Conservation (phyloP, 2,888 invertebrate genomes). For the Coleophora deauratella region DNA sequence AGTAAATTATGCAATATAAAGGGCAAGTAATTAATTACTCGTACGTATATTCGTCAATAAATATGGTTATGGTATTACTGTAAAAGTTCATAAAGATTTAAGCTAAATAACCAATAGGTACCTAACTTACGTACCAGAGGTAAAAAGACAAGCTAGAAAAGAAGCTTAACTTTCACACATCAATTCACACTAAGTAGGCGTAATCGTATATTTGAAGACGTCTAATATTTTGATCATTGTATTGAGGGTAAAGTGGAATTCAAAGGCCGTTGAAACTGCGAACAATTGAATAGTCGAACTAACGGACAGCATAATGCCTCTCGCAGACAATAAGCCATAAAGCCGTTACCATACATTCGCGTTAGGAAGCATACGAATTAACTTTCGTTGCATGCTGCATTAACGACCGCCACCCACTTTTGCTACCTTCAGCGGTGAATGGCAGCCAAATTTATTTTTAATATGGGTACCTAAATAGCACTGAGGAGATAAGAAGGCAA, state of each 20-base stretch:
- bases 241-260: constrained; percentile 22
- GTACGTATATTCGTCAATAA: too few relatives aligned
- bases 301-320: constrained; percentile 30
- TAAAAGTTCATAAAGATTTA: too few relatives aligned
- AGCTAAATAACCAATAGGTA: too few relatives aligned
- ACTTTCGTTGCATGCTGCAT: constrained; percentile 16
- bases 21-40: too few relatives aligned
- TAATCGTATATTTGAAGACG: neutral
- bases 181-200: neutral
- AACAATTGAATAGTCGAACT: constrained; percentile 32
- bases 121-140: too few relatives aligned
- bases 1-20: too few relatives aligned
- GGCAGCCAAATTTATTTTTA: neutral
- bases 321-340: constrained; percentile 33
- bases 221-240: neutral
- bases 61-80: too few relatives aligned
- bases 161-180: too few relatives aligned
- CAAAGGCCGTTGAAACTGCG: constrained; percentile 25
- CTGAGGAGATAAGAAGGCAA: too few relatives aligned
- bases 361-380: constrained; percentile 23
- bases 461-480: neutral
- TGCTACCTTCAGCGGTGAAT: neutral
- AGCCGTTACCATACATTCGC: constrained; percentile 24
- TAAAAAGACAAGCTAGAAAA: too few relatives aligned
- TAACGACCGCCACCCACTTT: constrained; percentile 14